These are phyloP conservation scores for Melanchra persicariae DNA, from an alignment of 2,888 invertebrate genomes.

Conservation along the genomic window DNA sequence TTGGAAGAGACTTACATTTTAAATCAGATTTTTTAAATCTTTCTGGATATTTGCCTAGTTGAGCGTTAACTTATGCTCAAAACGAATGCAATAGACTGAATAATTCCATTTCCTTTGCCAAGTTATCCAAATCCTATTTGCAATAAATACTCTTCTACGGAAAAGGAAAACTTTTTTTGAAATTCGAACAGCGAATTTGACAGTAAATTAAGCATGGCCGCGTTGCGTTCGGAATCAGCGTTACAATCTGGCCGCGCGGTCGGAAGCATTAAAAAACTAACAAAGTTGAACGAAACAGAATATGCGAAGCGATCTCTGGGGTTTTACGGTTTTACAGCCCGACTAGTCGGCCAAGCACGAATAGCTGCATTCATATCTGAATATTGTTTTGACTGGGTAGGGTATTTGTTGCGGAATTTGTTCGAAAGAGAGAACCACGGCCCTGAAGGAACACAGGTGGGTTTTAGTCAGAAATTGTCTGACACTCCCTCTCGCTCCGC, in stretches of 20 bases:
- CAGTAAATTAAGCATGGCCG: constrained; percentile 62
- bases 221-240: constrained; percentile 47
- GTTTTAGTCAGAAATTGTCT: too few species aligned
- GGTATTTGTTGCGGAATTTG: too few species aligned
- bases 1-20: constrained; percentile 32
- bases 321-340: constrained; percentile 57
- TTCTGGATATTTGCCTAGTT: neutral
- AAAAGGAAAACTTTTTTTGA: constrained; percentile 29
- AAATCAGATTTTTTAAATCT: neutral
- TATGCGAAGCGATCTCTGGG: constrained; percentile 64
- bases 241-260: constrained; percentile 53
- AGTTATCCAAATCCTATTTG: constrained; percentile 36
- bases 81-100: constrained; percentile 19
- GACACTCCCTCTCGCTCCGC: too few species aligned
- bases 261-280: constrained; percentile 67
- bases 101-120: constrained; percentile 33
- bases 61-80: constrained; percentile 3
- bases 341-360: constrained; percentile 38
- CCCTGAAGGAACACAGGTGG: too few species aligned
- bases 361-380: constrained; percentile 54
- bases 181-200: constrained; percentile 49
- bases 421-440: too few species aligned
- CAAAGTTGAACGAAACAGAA: constrained; percentile 67
- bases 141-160: constrained; percentile 31
- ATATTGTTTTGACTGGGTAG: too few species aligned